phyloP scores from a whole-genome alignment of 2,888 invertebrate genomes.

The Drosophila kuntzei region DNA sequence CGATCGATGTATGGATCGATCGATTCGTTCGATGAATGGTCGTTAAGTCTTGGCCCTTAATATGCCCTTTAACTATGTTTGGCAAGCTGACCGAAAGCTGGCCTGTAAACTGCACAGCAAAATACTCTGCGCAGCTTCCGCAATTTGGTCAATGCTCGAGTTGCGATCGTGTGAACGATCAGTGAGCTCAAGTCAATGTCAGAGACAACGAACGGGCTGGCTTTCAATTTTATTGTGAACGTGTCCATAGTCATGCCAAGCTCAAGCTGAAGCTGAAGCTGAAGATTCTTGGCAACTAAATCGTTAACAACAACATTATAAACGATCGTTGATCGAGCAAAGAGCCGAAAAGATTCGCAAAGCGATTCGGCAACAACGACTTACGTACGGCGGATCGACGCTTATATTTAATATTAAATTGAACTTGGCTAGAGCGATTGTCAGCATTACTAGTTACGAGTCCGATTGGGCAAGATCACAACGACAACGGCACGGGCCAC shows the following conservation, averaged over 20 bases:
- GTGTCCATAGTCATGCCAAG: slow-evolving; percentile 67
- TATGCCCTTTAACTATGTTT: slow-evolving; percentile 18
- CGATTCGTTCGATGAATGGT: slow-evolving; percentile 18
- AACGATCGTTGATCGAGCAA: slow-evolving; percentile 38
- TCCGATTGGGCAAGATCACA: slow-evolving; percentile 71
- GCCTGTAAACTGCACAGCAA: slow-evolving; percentile 47
- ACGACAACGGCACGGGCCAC: slow-evolving; percentile 65
- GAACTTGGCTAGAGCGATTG: slow-evolving; percentile 73
- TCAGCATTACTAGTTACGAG: slow-evolving; percentile 79
- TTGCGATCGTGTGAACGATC: slow-evolving; percentile 61
- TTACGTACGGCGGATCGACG: slow-evolving; percentile 25
- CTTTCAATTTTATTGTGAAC: slow-evolving; percentile 74
- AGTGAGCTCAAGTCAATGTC: slow-evolving; percentile 68
- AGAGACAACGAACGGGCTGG: slow-evolving; percentile 36
- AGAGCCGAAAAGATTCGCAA: slow-evolving; percentile 53
- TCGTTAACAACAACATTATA: slow-evolving; percentile 22
- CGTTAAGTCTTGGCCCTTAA: slow-evolving; percentile 23
- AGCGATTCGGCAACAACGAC: slow-evolving; percentile 29
- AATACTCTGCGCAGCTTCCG: slow-evolving; percentile 40
- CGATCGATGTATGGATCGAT: slow-evolving; percentile 16
- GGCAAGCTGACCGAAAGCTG: slow-evolving; percentile 5
- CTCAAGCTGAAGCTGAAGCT: slow-evolving; percentile 28
- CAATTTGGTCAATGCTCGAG: slow-evolving; percentile 59
- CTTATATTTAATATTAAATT: slow-evolving; percentile 80
- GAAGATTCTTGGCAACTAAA: slow-evolving; percentile 59